These are phyloP conservation scores for Hydrolagus affinis DNA, from an alignment of 2,113 vertebrate species.

Conservation along the genomic window DNA sequence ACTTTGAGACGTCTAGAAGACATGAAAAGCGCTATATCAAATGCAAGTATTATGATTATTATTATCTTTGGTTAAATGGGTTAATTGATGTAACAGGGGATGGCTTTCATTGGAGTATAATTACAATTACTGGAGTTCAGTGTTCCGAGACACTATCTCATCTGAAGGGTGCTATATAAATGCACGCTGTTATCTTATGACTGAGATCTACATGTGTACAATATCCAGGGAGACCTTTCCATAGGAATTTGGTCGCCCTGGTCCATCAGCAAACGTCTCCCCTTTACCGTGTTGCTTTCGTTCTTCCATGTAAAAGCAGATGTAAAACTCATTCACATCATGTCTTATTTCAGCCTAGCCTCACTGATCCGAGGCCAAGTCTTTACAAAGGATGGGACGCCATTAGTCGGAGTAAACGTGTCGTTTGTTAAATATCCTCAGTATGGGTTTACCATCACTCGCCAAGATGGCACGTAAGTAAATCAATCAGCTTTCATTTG, in stretches of 20 bases:
- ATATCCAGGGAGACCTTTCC: neutral
- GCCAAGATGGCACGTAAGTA: constrained; percentile 97
- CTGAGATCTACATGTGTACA: neutral
- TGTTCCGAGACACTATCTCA: too few species aligned
- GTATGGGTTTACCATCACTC: constrained; percentile 93
- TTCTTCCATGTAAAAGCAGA: neutral
- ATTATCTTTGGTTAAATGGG: too few species aligned
- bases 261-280: neutral
- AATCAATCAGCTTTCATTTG: constrained; percentile 32
- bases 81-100: too few species aligned
- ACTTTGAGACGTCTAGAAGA: too few species aligned
- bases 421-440: constrained; percentile 97
- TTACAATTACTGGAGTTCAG: too few species aligned
- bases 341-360: constrained; percentile 68
- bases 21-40: too few species aligned
- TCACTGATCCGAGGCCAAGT: constrained; percentile 96
- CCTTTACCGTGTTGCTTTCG: neutral
- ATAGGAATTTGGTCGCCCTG: neutral
- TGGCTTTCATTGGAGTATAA: too few species aligned
- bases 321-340: constrained; percentile 31
- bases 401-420: constrained; percentile 93
- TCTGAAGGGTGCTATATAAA: too few species aligned
- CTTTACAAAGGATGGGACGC: constrained; percentile 91
- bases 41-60: too few species aligned
- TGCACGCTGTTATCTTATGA: too few species aligned